Percentiles rank a stretch among this genome's conserved stretches.
Evolutionary conservation across 2,113 vertebrate species (phyloP).

Genomic region (Recurvirostra avosetta): DNA sequence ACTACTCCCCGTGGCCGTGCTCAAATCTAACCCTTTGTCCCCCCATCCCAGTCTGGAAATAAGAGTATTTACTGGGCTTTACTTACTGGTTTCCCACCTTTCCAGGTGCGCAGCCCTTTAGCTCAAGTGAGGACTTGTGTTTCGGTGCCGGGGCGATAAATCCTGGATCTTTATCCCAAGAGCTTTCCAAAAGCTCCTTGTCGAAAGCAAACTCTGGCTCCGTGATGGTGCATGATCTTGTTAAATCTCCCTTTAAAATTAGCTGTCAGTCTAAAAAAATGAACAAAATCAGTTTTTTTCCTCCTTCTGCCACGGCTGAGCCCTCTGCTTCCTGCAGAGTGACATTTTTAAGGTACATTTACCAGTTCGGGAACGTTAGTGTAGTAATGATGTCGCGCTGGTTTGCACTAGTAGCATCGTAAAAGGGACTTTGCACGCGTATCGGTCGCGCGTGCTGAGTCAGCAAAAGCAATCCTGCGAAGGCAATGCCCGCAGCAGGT

Average conservation of each 20-base stretch:
- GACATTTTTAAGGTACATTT: background rate
- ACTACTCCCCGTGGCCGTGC: too few relatives aligned
- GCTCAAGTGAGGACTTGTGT: background rate
- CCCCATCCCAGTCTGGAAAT: background rate
- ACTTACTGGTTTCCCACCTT: background rate
- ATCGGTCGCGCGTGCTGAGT: background rate
- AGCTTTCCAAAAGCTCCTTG: background rate
- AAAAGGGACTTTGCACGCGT: background rate
- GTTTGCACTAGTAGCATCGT: background rate
- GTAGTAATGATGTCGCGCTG: accelerated
- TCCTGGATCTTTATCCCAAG: background rate
- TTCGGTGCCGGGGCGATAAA: background rate
- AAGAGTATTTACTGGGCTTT: background rate
- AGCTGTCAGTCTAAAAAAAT: background rate
- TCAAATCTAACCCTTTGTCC: background rate
- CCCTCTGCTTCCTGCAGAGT: background rate
- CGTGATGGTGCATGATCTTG: accelerated
- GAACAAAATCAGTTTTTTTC: background rate
- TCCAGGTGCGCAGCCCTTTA: background rate
- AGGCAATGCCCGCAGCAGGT: background rate
- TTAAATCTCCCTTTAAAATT: background rate
- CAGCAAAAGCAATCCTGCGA: background rate
- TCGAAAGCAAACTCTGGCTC: background rate
- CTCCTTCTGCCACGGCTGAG: background rate
- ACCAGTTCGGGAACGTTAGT: background rate